Evolutionary conservation across 2,113 vertebrate genomes (phyloP).

Genomic region (Pao palembangensis): DNA sequence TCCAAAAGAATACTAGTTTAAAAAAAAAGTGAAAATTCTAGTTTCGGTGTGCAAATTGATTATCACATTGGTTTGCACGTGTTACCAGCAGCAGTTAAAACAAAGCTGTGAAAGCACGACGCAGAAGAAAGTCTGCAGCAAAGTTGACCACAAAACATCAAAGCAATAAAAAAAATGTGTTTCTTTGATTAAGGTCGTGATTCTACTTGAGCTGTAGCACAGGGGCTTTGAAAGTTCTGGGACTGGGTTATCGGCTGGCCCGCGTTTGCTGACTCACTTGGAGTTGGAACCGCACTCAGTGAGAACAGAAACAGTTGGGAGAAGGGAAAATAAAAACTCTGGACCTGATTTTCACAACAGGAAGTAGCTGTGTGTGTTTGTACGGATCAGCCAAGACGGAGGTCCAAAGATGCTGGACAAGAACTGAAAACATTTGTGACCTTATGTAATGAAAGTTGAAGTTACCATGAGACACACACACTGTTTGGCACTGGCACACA

Average conservation of each 20-base stretch:
- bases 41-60: background rate
- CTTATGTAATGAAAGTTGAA: constrained; percentile 12
- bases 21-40: background rate
- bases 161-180: background rate
- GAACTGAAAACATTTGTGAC: background rate
- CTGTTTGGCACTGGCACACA: constrained; percentile 9
- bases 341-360: no score
- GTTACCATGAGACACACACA: constrained; percentile 5
- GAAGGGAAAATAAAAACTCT: background rate
- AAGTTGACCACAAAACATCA: constrained; percentile 25
- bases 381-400: background rate
- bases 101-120: constrained; percentile 2
- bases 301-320: background rate
- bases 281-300: constrained; percentile 9
- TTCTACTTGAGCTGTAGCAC: no score
- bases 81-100: background rate
- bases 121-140: constrained; percentile 35
- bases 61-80: constrained; percentile 23
- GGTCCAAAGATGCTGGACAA: background rate
- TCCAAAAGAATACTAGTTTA: no score
- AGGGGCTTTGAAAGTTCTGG: no score
- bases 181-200: no score
- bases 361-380: background rate
- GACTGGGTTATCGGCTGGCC: no score
- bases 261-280: constrained; percentile 14